These are phyloP conservation scores for Chaetodon trifascialis DNA, from an alignment of 2,113 vertebrate species.

Conservation along the genomic window DNA sequence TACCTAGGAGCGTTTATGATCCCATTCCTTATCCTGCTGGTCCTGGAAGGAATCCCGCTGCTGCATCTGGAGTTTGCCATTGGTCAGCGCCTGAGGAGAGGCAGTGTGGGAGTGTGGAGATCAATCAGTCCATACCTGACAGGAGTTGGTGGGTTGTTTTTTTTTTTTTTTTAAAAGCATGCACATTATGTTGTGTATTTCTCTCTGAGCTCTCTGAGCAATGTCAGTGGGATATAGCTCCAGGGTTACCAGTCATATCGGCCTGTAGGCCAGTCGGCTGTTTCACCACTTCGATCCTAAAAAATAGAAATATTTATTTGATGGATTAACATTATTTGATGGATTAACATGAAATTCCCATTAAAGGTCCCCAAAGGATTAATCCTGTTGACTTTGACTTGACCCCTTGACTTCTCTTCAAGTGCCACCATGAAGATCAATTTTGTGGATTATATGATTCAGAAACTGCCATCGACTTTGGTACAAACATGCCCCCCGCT, in stretches of 20 bases:
- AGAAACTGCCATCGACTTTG: not conserved
- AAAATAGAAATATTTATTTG: too few species aligned
- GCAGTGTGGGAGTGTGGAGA: conserved; percentile 92
- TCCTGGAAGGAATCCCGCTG: conserved; percentile 94
- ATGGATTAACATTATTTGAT: not conserved
- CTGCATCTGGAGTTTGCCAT: conserved; percentile 96
- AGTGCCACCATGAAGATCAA: not conserved
- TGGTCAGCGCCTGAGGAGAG: conserved; percentile 93
- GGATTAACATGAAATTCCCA: too few species aligned
- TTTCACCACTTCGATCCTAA: not conserved
- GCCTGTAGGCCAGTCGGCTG: not conserved
- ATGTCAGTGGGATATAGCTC: not conserved
- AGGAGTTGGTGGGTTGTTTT: conserved; percentile 93
- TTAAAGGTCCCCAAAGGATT: not conserved
- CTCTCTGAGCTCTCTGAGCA: too few species aligned
- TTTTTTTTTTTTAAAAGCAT: too few species aligned
- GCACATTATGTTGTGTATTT: not conserved
- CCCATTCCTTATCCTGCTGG: conserved; percentile 95
- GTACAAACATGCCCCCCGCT: not conserved
- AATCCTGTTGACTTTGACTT: too few species aligned
- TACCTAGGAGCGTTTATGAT: conserved; percentile 96
- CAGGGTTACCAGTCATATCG: too few species aligned
- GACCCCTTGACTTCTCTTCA: too few species aligned
- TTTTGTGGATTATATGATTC: not conserved
- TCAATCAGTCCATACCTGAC: conserved; percentile 90